Evolutionary conservation across 2,797 vertebrate genomes (phyloP).

Genomic region (Syngnathus rostellatus): DNA sequence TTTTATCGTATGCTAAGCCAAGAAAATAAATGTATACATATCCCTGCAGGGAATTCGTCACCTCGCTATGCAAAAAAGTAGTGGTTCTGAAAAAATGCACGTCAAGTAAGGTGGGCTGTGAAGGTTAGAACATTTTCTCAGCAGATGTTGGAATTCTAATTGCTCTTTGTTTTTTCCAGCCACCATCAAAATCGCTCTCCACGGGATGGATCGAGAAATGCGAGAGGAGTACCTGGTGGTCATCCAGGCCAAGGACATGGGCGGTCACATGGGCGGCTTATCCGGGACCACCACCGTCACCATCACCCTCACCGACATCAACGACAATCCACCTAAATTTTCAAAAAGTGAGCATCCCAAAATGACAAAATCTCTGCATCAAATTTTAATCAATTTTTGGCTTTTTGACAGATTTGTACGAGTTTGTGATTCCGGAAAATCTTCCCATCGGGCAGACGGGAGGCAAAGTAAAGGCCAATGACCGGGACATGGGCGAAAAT

Average conservation of each 20-base stretch:
- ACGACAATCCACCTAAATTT: constrained; percentile 98
- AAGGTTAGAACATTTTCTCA: constrained; percentile 29
- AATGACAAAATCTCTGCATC: not conserved
- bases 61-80: constrained; percentile 22
- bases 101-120: constrained; percentile 14
- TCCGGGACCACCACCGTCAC: constrained; percentile 96
- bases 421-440: constrained; percentile 91
- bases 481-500: constrained; percentile 90
- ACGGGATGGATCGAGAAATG: constrained; percentile 97
- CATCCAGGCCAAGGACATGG: constrained; percentile 99
- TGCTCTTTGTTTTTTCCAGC: constrained; percentile 64
- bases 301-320: constrained; percentile 89
- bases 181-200: constrained; percentile 93
- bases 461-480: constrained; percentile 89
- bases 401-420: constrained; percentile 78
- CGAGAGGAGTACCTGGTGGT: constrained; percentile 97
- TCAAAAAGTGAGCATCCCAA: constrained; percentile 79
- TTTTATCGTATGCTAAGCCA: constrained; percentile 6
- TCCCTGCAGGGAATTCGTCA: constrained; percentile 14
- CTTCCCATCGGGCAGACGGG: constrained; percentile 79
- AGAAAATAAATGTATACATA: constrained; percentile 3
- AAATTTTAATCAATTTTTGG: not conserved
- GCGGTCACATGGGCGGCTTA: constrained; percentile 94
- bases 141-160: not conserved
- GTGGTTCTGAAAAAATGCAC: constrained; percentile 24